A percentile compares a stretch with the other conserved stretches of the same genome.
These are phyloP conservation scores for Abrostola tripartita DNA, from an alignment of 2,888 invertebrate species.

Conservation along the genomic window DNA sequence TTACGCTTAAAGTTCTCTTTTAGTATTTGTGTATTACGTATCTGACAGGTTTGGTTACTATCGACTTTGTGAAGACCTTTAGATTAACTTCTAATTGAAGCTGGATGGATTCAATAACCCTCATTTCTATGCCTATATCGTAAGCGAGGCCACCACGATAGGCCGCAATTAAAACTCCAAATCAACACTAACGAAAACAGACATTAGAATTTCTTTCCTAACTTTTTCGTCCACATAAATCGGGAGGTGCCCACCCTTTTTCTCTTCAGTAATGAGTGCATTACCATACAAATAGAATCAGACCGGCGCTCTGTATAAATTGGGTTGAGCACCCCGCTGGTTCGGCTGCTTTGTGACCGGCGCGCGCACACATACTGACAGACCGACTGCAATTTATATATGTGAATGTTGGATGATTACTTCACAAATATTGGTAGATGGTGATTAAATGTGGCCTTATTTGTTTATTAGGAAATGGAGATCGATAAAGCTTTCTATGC, in stretches of 20 bases:
- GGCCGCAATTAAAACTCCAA: slow-evolving; percentile 19
- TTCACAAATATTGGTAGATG: slow-evolving; percentile 78
- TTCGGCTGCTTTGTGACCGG: slow-evolving; percentile 71
- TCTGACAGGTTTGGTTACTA: no score
- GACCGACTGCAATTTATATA: slow-evolving; percentile 58
- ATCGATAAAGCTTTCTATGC: slow-evolving; percentile 29
- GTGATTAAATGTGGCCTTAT: slow-evolving; percentile 66
- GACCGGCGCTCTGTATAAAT: slow-evolving; percentile 78
- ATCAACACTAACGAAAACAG: slow-evolving; percentile 17
- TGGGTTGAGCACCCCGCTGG: slow-evolving; percentile 84
- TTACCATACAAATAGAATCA: slow-evolving; percentile 87
- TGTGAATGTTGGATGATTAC: slow-evolving; percentile 66
- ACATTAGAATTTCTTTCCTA: slow-evolving; percentile 45
- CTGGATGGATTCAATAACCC: no score
- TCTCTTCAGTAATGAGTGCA: slow-evolving; percentile 84
- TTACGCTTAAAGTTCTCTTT: no score
- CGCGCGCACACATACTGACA: slow-evolving; percentile 26
- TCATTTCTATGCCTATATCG: neutral
- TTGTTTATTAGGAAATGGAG: slow-evolving; percentile 63
- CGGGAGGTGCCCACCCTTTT: slow-evolving; percentile 71
- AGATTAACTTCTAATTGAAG: no score
- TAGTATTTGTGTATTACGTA: no score
- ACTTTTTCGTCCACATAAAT: slow-evolving; percentile 66
- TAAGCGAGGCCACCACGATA: neutral
- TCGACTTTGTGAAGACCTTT: no score